Base-by-base conservation (phyloP, 2,797 vertebrate genomes). In the Borostomias antarcticus region DNA sequence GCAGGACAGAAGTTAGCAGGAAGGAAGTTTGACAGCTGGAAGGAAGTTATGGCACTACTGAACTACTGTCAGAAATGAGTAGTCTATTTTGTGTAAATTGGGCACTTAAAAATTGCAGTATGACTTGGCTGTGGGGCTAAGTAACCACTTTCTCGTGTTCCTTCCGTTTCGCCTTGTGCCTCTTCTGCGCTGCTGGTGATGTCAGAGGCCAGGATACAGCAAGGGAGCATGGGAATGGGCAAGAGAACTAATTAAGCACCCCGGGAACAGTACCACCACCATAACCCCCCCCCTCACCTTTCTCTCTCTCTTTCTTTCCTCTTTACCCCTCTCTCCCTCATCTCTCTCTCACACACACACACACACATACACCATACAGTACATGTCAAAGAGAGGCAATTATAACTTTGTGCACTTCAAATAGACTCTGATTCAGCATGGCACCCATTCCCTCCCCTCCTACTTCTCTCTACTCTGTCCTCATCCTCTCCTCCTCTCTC, bases 371-470 rank as follows among this genome's bases (percentile, higher is more conserved):
- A 48, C 11, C 60, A 17, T 1, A 25, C 30, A 32, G 28, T 40
- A 54, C 70, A 74, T 37, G 59, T 73, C 71, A 2, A 19, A 62
- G 65, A 56, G 47, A 70, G 72, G 29, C 35, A 53, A 57, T 59
- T 72, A 66, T 23, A 50, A 71, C 66, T 28, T 2, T 64, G 33
- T 58, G 70, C n/a, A 79, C 64, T 73, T 81, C 68, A 81, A 74
- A 84, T 21, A 37, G 58, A 64, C 40, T 3, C 2, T 73, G 26
- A 70, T 8, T 68, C 45, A 59, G 62, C 0, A 10, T 48, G 3
- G 19, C 17, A 23, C 45, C 19, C 4, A n/a, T n/a, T n/a, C n/a
- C 17, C 45, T 19, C 15, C 15, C 43, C 32, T 17, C 10, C 40
- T 43, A 11, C n/a, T 13, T 8, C 35, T 40, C 35, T 40, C 35